phyloP scores from a whole-genome alignment of 2,113 vertebrate species.

The Saiga tatarica region DNA sequence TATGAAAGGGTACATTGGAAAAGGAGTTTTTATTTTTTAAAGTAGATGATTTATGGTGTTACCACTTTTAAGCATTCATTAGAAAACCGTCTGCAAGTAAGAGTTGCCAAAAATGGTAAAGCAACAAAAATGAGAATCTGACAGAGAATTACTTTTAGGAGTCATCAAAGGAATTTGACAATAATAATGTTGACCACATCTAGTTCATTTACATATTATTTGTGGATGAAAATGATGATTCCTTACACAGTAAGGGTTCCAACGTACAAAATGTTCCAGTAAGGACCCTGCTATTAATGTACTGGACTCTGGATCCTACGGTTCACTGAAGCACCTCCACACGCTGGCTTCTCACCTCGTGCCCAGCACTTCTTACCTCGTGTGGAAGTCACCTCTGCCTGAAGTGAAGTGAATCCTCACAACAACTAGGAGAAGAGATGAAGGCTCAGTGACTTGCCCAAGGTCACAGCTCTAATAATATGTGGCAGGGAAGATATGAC shows the following conservation, averaged over 20 bases:
- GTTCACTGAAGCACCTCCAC: background rate
- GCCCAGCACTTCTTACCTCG: background rate
- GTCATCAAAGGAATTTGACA: background rate
- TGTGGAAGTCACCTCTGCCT: background rate
- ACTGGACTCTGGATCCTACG: background rate
- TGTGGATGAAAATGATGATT: background rate
- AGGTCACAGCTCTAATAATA: background rate
- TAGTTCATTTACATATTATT: background rate
- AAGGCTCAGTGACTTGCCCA: background rate
- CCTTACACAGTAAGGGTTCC: background rate
- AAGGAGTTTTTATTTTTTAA: background rate
- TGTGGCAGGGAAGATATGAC: background rate
- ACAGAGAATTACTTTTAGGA: slow-evolving; percentile 6
- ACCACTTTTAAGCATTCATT: background rate
- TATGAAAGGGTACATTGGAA: background rate
- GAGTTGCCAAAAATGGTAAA: background rate
- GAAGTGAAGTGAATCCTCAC: background rate
- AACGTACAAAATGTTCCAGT: background rate
- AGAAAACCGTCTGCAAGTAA: background rate
- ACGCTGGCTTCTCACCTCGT: background rate
- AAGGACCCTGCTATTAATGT: background rate
- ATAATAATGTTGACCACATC: background rate
- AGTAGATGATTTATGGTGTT: background rate
- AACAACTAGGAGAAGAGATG: background rate
- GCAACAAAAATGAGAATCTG: background rate